phyloP scores from a whole-genome alignment of 2,113 vertebrate species.

The Spea multiplicata region DNA sequence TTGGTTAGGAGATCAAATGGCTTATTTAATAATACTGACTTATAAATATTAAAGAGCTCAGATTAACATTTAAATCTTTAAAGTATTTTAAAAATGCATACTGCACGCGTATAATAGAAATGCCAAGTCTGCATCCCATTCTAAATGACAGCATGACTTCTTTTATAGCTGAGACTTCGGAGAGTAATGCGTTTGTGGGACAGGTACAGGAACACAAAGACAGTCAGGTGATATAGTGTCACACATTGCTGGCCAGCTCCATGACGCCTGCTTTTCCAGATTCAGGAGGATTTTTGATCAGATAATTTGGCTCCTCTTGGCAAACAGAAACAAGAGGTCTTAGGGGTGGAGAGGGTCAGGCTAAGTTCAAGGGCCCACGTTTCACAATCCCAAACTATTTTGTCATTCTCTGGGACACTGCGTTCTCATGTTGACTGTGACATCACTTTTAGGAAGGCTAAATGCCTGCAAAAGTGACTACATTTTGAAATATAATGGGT shows the following conservation, averaged over 20 bases:
- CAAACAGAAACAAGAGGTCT: background rate
- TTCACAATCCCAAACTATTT: slow-evolving; percentile 9
- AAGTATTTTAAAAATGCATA: background rate
- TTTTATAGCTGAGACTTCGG: too few species aligned
- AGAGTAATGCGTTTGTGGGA: background rate
- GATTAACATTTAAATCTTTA: background rate
- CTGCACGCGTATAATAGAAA: background rate
- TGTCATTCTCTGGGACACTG: slow-evolving; percentile 2
- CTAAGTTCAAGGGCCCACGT: slow-evolving; percentile 7
- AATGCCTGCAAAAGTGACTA: background rate
- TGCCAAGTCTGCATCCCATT: too few species aligned
- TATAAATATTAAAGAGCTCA: too few species aligned
- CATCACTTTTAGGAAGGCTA: background rate
- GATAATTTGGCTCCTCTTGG: slow-evolving; percentile 2
- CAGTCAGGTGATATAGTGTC: background rate
- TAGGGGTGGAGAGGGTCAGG: slow-evolving; percentile 1
- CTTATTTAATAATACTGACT: background rate
- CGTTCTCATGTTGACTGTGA: slow-evolving; percentile 8
- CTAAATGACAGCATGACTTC: too few species aligned
- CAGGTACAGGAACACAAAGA: background rate
- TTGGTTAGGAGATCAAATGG: background rate
- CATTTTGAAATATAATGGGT: too few species aligned
- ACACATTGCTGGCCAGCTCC: background rate
- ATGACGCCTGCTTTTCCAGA: slow-evolving; percentile 24
- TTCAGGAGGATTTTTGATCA: slow-evolving; percentile 28